phyloP scores from a whole-genome alignment of 2,113 vertebrate species.

The Chaetodon trifascialis region DNA sequence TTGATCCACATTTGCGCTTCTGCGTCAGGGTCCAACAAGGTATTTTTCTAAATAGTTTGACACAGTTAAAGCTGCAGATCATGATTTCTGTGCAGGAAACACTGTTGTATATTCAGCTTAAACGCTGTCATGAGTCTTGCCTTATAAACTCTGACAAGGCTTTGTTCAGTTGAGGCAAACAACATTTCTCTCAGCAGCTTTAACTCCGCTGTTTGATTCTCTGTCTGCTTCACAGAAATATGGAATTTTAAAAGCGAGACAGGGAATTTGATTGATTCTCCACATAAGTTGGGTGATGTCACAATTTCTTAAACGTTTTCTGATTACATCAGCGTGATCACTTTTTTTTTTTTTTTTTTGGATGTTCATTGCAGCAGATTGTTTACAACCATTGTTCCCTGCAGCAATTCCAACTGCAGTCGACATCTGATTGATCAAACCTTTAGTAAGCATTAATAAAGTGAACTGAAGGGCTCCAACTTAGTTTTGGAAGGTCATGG shows the following conservation, averaged over 20 bases:
- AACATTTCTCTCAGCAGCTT: slow-evolving; percentile 8
- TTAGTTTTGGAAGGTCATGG: slow-evolving; percentile 25
- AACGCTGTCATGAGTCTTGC: background rate
- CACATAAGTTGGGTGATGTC: background rate
- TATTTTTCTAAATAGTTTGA: background rate
- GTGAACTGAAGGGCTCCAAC: background rate
- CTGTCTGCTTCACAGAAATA: slow-evolving; percentile 6
- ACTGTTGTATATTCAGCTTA: background rate
- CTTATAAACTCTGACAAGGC: background rate
- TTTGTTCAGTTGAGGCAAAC: slow-evolving; percentile 7
- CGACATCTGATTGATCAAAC: slow-evolving; percentile 3
- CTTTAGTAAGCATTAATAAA: slow-evolving; percentile 13
- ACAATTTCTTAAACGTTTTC: background rate
- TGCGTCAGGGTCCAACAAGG: background rate
- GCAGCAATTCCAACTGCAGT: background rate
- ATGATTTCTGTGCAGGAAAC: background rate
- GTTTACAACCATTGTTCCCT: background rate
- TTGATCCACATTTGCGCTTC: background rate
- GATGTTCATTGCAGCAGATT: background rate
- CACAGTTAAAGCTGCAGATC: background rate
- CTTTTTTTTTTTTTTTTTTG: background rate
- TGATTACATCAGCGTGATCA: background rate
- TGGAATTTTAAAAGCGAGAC: slow-evolving; percentile 2
- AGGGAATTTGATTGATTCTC: background rate
- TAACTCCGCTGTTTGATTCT: slow-evolving; percentile 10